phyloP scores from a whole-genome alignment of 1,140 invertebrate species.

The Lordiphosa mommai region DNA sequence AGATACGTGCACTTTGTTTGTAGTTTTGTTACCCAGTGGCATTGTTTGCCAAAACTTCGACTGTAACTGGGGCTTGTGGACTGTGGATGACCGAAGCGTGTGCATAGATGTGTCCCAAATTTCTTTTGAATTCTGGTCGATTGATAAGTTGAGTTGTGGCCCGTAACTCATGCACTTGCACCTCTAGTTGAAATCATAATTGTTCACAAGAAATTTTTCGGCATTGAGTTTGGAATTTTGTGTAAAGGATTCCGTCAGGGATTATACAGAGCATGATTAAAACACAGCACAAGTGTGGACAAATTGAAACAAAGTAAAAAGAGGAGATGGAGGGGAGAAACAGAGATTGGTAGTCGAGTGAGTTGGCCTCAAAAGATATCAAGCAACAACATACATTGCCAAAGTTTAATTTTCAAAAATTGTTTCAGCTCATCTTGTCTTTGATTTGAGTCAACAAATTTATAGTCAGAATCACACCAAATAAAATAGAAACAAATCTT shows the following conservation, averaged over 20 bases:
- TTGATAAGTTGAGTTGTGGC: conserved; percentile 25
- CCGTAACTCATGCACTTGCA: conserved; percentile 35
- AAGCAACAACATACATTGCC: too few relatives aligned
- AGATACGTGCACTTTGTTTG: conserved; percentile 58
- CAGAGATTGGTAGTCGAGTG: too few relatives aligned
- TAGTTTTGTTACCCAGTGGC: conserved; percentile 37
- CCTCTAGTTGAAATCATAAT: conserved; percentile 37
- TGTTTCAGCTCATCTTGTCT: too few relatives aligned
- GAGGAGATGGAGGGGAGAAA: not conserved
- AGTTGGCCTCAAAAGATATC: too few relatives aligned
- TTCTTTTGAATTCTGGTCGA: conserved; percentile 34
- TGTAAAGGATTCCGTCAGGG: conserved; percentile 12
- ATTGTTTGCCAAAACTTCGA: conserved; percentile 49
- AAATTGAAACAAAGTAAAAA: conserved; percentile 33
- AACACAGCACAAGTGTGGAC: conserved; percentile 17
- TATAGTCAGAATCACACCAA: too few relatives aligned
- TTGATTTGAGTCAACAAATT: too few relatives aligned
- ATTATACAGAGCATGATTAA: conserved; percentile 4
- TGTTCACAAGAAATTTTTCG: conserved; percentile 27
- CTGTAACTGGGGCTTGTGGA: conserved; percentile 32
- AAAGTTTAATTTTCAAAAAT: too few relatives aligned
- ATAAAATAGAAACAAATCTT: too few relatives aligned
- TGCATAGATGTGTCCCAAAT: conserved; percentile 20
- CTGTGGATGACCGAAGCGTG: conserved; percentile 21
- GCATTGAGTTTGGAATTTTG: conserved; percentile 27